These are phyloP conservation scores for Orthosia incerta DNA, from an alignment of 2,888 invertebrate genomes.

Conservation along the genomic window DNA sequence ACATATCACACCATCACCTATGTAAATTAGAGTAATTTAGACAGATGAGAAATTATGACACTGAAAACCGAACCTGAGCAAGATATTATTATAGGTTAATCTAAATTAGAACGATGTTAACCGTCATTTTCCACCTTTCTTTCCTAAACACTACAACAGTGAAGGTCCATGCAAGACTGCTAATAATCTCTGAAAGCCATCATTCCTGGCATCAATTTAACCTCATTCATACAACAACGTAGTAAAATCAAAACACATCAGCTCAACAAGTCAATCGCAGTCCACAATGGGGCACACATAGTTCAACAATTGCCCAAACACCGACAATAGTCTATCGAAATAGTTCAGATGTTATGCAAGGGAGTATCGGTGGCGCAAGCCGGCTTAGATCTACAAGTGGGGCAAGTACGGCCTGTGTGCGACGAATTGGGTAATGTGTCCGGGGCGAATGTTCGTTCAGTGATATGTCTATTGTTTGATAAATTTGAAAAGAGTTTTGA, in stretches of 20 bases:
- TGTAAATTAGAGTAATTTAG: no score
- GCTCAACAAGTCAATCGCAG: constrained; percentile 23
- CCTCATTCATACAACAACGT: neutral
- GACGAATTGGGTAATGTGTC: constrained; percentile 69
- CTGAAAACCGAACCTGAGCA: no score
- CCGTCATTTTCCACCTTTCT: neutral
- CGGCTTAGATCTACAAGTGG: constrained; percentile 83
- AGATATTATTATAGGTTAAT: no score
- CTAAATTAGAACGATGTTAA: neutral
- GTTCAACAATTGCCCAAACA: constrained; percentile 72
- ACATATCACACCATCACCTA: no score
- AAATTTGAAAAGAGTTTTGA: neutral
- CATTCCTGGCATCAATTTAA: neutral
- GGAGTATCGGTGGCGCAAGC: constrained; percentile 81
- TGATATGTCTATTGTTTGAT: neutral
- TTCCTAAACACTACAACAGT: neutral
- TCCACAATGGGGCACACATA: constrained; percentile 59
- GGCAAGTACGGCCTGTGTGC: constrained; percentile 77
- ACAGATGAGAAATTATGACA: no score
- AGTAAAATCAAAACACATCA: constrained; percentile 21
- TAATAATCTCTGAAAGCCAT: neutral
- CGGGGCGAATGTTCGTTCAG: constrained; percentile 31
- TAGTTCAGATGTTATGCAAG: constrained; percentile 87
- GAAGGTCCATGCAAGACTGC: neutral
- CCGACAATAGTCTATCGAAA: constrained; percentile 83